Evolutionary conservation across 2,888 invertebrate species (phyloP), one percentile per base, ranked within the genome.

Genomic region (Osedax fenrisi): DNA sequence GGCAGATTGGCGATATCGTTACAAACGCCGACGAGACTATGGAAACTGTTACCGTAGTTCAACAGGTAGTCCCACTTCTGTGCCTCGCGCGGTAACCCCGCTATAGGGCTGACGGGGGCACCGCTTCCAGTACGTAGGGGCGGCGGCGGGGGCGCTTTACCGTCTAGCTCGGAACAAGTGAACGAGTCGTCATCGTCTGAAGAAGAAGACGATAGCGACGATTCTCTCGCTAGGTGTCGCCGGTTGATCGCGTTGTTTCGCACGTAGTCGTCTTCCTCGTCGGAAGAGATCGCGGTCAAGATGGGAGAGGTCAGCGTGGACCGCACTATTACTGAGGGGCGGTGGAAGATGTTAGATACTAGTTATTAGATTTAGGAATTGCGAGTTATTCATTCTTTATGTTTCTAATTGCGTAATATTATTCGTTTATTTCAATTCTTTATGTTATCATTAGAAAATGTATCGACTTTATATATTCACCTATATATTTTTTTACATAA

Each of bases 101-200:
- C 68, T 1, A 26, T 25, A 71, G 66, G 41, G 21, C 76, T 26
- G n/a, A 23, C n/a, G 17, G 27, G 26, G 10, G 23, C 26, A 10
- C 68, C 68, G 25, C 25, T 25, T 26, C 27, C 68, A n/a, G 25
- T 25, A 24, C 78, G 78, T 10, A 68, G 26, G 26, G 17, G 5
- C 10, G 21, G 22, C 13, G 25, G 22, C 5, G 26, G 22, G 2
- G 68, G 25, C 5, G 76, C 85, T 82, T 93, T 92, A 81, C 94
- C 94, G 83, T 96, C 96, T 82, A 94, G 94, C 86, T 95, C 95
- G 0, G 95, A 95, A 86, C 95, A 96, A 13, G 95, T 96, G 86
- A 96, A 96, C 80, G 94, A 94, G 83, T 96, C 95, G 85, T 95
- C 94, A 2, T 90, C 91, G 85, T 94, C 94, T 83, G 94, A 94